Evolutionary conservation across 1,140 invertebrate genomes (phyloP), one percentile per base, ranked within the genome.

Genomic region (Caenorhabditis latens): DNA sequence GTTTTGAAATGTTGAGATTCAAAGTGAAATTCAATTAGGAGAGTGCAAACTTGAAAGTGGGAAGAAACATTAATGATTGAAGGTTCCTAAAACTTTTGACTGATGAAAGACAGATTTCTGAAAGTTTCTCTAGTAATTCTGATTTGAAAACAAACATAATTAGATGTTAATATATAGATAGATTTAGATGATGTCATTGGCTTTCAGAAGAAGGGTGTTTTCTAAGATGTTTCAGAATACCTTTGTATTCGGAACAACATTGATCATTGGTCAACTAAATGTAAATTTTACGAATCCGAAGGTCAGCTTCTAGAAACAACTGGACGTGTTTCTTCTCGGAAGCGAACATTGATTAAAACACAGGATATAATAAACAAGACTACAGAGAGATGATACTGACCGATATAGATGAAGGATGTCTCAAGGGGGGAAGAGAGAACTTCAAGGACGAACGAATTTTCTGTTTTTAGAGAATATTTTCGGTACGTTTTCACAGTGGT

Each of bases 391-490:
- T 5, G 46, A 79, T 50, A 79, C 43, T 79, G 43, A 79, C 46
- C 71, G 46, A 79, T 79, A 16, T 46, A 79, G 24, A 16, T 24
- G 40, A 43, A 50, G 71, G 40, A 50, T 79, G 40, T 79, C n/a
- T 50, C 46, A 4, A 48, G 46, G 4, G 46, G 24, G n/a, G 7
- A 42, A 79, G n/a, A 48, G 71, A 24, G n/a, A 79, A 79, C 65
- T 71, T 71, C 65, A 71, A 71, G 65, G 65, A 43, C 65, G 65
- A 71, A 71, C 55, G 55, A 58, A n/a, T 19, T 19, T 58, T 16
- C 6, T 58, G 14, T 32, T 32, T 32, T 63, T 32, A 8, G 8
- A 32, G 8, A 63, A 32, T 6, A 32, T 21, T 63, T 21, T 63
- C n/a, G 24, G 2, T 63, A 8, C 0, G 0, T 43, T 46, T 71